Percentiles rank a stretch among this genome's conserved stretches.
Evolutionary conservation across 1,140 invertebrate genomes (phyloP).

Genomic region (Harpegnathos saltator): DNA sequence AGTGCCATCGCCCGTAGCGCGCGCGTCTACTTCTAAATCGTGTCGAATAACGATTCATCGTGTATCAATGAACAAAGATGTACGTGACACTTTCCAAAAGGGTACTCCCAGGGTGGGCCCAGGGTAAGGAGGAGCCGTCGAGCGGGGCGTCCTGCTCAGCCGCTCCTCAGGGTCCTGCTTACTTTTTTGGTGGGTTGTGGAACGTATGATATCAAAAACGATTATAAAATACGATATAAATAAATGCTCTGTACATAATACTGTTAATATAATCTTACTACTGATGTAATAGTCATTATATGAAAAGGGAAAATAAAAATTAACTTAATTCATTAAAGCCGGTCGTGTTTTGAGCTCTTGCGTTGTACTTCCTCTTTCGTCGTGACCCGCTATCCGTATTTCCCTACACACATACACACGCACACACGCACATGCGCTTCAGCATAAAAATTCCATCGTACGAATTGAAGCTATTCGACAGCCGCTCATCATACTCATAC

Average conservation of each 20-base stretch:
- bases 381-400: too few species aligned
- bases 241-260: slow-evolving; percentile 81
- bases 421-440: too few species aligned
- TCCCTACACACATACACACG: too few species aligned
- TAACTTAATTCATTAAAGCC: slow-evolving; percentile 80
- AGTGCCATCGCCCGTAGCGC: slow-evolving; percentile 74
- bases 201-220: slow-evolving; percentile 68
- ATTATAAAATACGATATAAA: slow-evolving; percentile 75
- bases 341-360: slow-evolving; percentile 64
- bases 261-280: slow-evolving; percentile 84
- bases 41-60: slow-evolving; percentile 44
- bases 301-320: slow-evolving; percentile 79
- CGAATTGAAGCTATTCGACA: too few species aligned
- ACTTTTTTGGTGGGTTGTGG: slow-evolving; percentile 63
- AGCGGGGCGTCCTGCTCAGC: too few species aligned
- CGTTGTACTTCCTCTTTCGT: neutral
- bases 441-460: too few species aligned
- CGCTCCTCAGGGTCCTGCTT: slow-evolving; percentile 33
- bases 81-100: slow-evolving; percentile 62
- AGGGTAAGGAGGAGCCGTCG: too few species aligned
- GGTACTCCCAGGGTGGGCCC: slow-evolving; percentile 22
- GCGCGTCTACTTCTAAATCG: slow-evolving; percentile 51
- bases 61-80: slow-evolving; percentile 23
- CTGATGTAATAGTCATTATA: slow-evolving; percentile 84
- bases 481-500: too few species aligned